A percentile compares a stretch with the other conserved stretches of the same genome.
phyloP scores from a whole-genome alignment of 2,113 vertebrate species.

The Gopherus flavomarginatus region DNA sequence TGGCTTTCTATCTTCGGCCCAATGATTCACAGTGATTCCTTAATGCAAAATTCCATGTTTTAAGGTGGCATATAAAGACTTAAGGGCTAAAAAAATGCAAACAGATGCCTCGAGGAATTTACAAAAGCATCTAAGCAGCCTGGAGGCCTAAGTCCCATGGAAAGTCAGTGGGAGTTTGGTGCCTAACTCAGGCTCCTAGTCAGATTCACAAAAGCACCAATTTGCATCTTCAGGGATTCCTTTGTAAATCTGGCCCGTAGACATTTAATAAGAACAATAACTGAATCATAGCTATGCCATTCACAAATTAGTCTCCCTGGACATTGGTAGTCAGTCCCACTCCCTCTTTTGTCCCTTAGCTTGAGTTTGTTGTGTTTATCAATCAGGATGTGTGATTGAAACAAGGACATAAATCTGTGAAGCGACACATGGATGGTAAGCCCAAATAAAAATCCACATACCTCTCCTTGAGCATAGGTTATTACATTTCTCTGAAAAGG shows the following conservation, averaged over 20 bases:
- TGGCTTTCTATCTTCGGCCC: background rate
- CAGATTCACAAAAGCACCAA: too few relatives aligned
- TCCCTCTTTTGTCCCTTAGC: background rate
- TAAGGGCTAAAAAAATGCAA: background rate
- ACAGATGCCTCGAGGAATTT: background rate
- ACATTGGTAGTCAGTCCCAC: rapidly evolving
- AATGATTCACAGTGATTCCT: background rate
- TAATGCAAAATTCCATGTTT: background rate
- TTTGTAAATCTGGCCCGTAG: background rate
- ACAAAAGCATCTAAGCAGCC: background rate
- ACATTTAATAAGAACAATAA: background rate
- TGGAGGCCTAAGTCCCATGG: background rate
- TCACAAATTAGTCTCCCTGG: background rate
- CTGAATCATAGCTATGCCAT: background rate
- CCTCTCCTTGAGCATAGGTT: slow-evolving; percentile 79
- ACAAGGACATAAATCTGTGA: background rate
- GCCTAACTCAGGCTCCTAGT: background rate
- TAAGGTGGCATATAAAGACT: background rate
- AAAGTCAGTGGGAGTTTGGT: background rate
- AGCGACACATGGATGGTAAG: background rate
- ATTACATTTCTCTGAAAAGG: slow-evolving; percentile 75
- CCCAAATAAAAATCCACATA: slow-evolving; percentile 42
- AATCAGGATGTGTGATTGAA: background rate
- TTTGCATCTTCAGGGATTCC: background rate
- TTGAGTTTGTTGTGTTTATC: background rate